These are phyloP conservation scores for Tinea trinotella DNA, from an alignment of 2,888 invertebrate genomes.

Conservation along the genomic window DNA sequence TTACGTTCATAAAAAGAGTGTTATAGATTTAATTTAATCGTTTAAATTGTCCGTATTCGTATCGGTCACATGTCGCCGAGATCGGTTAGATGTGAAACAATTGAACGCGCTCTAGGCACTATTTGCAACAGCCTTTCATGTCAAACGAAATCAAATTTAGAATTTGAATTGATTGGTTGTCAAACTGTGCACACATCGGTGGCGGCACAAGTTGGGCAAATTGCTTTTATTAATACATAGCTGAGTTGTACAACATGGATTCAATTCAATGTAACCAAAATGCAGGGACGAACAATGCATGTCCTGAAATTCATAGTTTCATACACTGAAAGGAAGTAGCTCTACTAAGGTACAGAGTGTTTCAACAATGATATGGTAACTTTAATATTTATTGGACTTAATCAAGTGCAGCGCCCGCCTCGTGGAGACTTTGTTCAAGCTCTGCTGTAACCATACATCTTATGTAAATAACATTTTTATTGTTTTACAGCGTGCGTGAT, in stretches of 20 bases:
- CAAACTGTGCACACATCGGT: conserved; percentile 7
- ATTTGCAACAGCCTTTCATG: conserved; percentile 3
- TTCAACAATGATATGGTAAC: conserved; percentile 65
- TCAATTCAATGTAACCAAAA: conserved; percentile 3
- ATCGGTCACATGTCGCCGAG: conserved; percentile 7
- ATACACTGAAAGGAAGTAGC: conserved; percentile 6
- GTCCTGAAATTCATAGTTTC: conserved; percentile 14
- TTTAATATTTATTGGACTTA: conserved; percentile 65
- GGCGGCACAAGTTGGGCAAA: background rate
- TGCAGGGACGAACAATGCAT: conserved; percentile 33
- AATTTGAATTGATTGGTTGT: conserved; percentile 12
- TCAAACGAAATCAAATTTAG: conserved; percentile 15
- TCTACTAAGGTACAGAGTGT: conserved; percentile 25
- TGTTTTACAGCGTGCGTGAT: background rate
- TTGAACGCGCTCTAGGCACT: conserved; percentile 12
- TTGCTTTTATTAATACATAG: conserved; percentile 15
- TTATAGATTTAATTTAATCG: background rate
- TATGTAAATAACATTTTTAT: background rate
- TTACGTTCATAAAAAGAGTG: background rate
- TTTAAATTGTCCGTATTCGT: background rate
- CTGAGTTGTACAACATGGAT: background rate
- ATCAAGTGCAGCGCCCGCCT: background rate
- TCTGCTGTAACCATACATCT: background rate
- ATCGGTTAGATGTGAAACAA: conserved; percentile 11
- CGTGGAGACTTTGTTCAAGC: background rate